Evolutionary conservation across 2,113 vertebrate genomes (phyloP), one percentile per base, ranked within the genome.

Genomic region (Misgurnus mizolepis): DNA sequence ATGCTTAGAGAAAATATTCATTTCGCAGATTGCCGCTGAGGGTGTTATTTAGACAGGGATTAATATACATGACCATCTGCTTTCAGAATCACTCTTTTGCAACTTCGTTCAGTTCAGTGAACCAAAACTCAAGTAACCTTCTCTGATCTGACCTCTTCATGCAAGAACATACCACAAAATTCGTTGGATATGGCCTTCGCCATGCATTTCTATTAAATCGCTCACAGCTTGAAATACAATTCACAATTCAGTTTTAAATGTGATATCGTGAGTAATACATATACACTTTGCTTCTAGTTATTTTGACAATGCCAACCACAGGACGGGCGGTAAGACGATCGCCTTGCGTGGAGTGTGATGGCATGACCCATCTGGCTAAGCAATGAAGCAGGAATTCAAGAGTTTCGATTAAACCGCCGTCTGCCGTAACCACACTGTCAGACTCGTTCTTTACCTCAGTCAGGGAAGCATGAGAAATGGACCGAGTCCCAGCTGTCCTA

Each of bases 1-100:
- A 27, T 10, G 72, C 72, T 60, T 73, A 43, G 70, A 58, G 55
- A 75, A 75, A 75, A 49, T n/a, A n/a, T 75, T 75, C 11, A 12
- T 76, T 64, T 27, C 3, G 9, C 74, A 65, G 62, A 76, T 76
- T 76, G 60, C 47, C 47, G 41, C 47, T 53, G 27, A 76, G 45
- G 45, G 73, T 50, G 73, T 73, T 73, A 60, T 43, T 73, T 73
- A 76, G 41, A 39, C 39, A 56, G 69, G 39, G 65, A 69, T 85
- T 78, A 81, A 83, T 83, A 83, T 83, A 76, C 81, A 86, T 79
- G 79, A 83, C 82, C 82, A 86, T 86, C 84, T 86, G 79, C 82
- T 76, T 71, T 39, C 73, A 84, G 67, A 75, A 67, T 78, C 68
- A 68, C 50, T 64, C 65, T 76, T 58, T 74, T 40, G 65, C 64